phyloP scores from a whole-genome alignment of 2,113 vertebrate species.

The Rynchops niger region DNA sequence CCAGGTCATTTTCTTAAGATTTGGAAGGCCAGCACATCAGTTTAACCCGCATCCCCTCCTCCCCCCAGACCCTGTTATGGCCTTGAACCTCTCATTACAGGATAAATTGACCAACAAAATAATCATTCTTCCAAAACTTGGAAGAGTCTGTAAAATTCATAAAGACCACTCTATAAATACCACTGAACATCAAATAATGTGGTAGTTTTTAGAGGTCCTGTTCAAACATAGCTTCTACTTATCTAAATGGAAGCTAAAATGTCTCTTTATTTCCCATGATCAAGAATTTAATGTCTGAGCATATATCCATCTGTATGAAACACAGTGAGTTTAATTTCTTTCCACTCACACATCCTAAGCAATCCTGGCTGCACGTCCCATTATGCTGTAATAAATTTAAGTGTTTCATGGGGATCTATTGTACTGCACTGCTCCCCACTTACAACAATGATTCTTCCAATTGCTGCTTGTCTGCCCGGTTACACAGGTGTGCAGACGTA shows the following conservation, averaged over 20 bases:
- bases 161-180: not conserved
- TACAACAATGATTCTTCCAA: constrained; percentile 12
- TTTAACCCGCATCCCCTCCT: not conserved
- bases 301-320: not conserved
- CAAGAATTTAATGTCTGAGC: not conserved
- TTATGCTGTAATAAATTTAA: not conserved
- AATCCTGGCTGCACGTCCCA: not conserved
- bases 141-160: not conserved
- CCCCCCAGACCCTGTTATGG: not conserved
- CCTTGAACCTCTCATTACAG: not conserved
- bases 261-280: not conserved
- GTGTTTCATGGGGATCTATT: not conserved
- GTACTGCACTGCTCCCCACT: not conserved
- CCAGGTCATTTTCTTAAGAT: not conserved
- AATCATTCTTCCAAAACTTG: not conserved
- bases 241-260: not conserved
- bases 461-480: not conserved
- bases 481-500: constrained; percentile 10
- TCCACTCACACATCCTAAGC: not conserved
- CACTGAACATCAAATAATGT: not conserved
- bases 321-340: not conserved
- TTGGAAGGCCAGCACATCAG: not conserved
- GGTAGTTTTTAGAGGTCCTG: not conserved
- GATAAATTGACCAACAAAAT: not conserved
- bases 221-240: not conserved